Percentiles rank a stretch among this genome's conserved stretches.
Evolutionary conservation across 2,797 vertebrate species (phyloP).

Genomic region (Cetoscarus ocellatus): DNA sequence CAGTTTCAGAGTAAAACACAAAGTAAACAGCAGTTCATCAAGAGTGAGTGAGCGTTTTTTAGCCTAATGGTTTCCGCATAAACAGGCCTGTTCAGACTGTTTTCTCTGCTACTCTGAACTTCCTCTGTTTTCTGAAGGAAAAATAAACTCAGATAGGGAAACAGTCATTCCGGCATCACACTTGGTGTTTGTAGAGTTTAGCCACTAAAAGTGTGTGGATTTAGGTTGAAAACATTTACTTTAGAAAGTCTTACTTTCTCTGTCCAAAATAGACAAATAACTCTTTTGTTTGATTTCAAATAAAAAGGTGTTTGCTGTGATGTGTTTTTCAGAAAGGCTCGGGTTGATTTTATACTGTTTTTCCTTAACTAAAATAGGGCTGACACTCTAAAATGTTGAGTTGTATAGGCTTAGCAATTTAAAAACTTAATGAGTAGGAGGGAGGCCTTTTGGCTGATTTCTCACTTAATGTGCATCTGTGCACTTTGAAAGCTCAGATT

Average conservation of each 20-base stretch:
- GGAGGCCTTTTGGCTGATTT: neutral
- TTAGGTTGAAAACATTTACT: slow-evolving; percentile 51
- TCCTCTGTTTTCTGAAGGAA: slow-evolving; percentile 39
- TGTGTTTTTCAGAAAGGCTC: neutral
- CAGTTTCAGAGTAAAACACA: slow-evolving; percentile 23
- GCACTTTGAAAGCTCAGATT: slow-evolving; percentile 8
- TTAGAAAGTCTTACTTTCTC: slow-evolving; percentile 25
- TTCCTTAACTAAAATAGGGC: no score
- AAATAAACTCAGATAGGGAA: slow-evolving; percentile 58
- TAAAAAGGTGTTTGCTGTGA: slow-evolving; percentile 26
- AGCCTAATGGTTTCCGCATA: slow-evolving; percentile 33
- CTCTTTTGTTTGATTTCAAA: slow-evolving; percentile 26
- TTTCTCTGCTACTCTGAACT: slow-evolving; percentile 48
- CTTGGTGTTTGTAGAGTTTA: slow-evolving; percentile 50
- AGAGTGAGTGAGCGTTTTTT: slow-evolving; percentile 34
- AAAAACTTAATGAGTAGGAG: neutral
- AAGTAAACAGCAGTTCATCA: slow-evolving; percentile 41
- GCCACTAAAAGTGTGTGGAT: slow-evolving; percentile 18
- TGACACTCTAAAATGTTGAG: no score
- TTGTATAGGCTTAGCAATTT: neutral
- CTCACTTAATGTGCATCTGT: slow-evolving; percentile 2
- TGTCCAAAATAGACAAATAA: slow-evolving; percentile 11
- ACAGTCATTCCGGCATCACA: slow-evolving; percentile 45
- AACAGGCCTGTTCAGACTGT: slow-evolving; percentile 27
- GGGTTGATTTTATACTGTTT: neutral